Conservation (phyloP, 2,797 vertebrate genomes). For the Todus mexicanus region DNA sequence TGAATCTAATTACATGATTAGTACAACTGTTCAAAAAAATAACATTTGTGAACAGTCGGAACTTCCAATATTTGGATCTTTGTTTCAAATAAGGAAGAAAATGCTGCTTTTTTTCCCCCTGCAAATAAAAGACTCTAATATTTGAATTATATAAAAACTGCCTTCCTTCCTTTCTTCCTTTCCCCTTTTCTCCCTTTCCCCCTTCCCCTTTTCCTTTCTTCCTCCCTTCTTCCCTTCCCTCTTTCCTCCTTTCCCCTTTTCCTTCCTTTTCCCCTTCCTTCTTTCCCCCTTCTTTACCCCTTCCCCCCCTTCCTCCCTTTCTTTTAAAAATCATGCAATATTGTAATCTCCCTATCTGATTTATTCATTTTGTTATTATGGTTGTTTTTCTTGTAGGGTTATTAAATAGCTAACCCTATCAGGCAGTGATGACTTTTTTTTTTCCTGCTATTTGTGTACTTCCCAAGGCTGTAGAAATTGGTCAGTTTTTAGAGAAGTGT, state of each 20-base stretch:
- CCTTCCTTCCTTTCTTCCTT: background rate
- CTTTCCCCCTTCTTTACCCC: no score
- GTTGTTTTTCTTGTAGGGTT: background rate
- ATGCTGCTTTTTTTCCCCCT: background rate
- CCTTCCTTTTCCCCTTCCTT: no score
- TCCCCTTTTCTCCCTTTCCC: no score
- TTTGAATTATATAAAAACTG: background rate
- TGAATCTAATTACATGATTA: background rate
- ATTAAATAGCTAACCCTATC: background rate
- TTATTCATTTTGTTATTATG: background rate
- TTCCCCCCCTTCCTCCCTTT: background rate
- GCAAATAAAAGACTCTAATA: background rate
- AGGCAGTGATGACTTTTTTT: background rate
- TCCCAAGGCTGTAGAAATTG: background rate
- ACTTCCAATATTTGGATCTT: background rate
- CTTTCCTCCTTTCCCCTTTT: no score
- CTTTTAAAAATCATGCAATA: background rate
- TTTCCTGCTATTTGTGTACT: background rate
- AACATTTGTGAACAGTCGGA: background rate
- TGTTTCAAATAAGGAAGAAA: background rate
- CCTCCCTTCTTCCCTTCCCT: no score
- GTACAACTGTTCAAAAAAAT: background rate
- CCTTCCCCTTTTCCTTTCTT: no score
- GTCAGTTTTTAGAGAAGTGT: background rate
- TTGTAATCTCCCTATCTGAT: background rate